These are phyloP conservation scores for Eleginops maclovinus DNA, from an alignment of 2,113 vertebrate genomes.

Conservation along the genomic window DNA sequence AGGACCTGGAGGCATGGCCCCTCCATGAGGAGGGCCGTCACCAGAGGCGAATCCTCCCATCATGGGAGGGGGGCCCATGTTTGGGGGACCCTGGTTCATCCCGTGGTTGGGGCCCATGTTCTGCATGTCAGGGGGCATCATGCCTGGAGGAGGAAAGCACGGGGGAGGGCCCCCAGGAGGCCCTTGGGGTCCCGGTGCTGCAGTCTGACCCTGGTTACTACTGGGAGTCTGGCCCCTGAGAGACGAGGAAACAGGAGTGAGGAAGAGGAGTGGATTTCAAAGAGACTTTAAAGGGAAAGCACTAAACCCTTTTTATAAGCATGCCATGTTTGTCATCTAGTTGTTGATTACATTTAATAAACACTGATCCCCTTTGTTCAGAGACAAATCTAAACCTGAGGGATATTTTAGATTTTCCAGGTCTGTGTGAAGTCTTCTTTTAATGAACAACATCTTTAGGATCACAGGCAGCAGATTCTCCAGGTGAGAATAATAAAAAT, in stretches of 20 bases:
- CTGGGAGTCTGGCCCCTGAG: conserved; percentile 79
- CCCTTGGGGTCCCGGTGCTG: conserved; percentile 75
- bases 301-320: too few relatives aligned
- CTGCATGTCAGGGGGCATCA: conserved; percentile 84
- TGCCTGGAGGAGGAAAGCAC: conserved; percentile 86
- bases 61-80: conserved; percentile 83
- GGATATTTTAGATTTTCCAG: too few relatives aligned
- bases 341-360: background rate
- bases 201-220: conserved; percentile 63
- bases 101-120: conserved; percentile 81
- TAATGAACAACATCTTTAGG: too few relatives aligned
- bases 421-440: too few relatives aligned
- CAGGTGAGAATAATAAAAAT: background rate
- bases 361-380: background rate
- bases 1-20: conserved; percentile 85
- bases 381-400: background rate
- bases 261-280: background rate
- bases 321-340: too few relatives aligned
- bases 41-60: conserved; percentile 87
- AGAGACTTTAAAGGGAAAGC: background rate
- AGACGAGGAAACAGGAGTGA: conserved; percentile 7
- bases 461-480: too few relatives aligned
- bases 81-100: conserved; percentile 84
- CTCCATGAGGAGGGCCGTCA: conserved; percentile 85
- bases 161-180: conserved; percentile 74